phyloP scores from a whole-genome alignment of 2,888 invertebrate genomes.

The Microctonus hyperodae region DNA sequence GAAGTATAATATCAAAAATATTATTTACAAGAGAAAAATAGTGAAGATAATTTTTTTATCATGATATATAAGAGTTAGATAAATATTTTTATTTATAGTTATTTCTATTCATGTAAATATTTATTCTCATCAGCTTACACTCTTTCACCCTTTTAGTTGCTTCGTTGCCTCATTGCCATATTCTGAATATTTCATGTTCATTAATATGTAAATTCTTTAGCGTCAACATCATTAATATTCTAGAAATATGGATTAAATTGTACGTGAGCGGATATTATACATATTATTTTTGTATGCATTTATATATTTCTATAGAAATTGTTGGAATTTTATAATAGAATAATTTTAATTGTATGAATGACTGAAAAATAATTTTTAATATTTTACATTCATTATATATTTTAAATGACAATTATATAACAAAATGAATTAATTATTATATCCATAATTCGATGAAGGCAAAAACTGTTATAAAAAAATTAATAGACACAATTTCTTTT shows the following conservation, averaged over 20 bases:
- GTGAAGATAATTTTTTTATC: too few species aligned
- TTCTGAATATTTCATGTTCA: not conserved
- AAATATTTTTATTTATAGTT: too few species aligned
- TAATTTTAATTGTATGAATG: not conserved
- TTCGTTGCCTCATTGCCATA: not conserved
- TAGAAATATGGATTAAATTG: not conserved
- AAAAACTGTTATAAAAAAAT: not conserved
- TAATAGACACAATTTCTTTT: not conserved
- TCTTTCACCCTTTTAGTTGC: not conserved
- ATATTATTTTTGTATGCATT: not conserved
- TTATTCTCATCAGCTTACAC: not conserved
- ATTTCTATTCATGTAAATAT: not conserved
- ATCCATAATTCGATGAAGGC: too few species aligned
- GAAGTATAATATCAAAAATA: too few species aligned
- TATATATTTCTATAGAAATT: too few species aligned
- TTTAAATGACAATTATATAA: too few species aligned
- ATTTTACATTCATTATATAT: too few species aligned
- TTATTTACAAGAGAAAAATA: too few species aligned
- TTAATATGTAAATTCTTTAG: conserved; percentile 7
- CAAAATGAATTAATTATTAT: too few species aligned
- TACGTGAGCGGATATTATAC: not conserved
- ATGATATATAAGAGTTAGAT: too few species aligned
- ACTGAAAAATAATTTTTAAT: too few species aligned
- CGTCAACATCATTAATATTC: not conserved
- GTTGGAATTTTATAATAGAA: not conserved